Percentiles rank a stretch among this genome's conserved stretches.
Conservation (phyloP, 2,797 vertebrate genomes). For the Muscicapa comitata region DNA sequence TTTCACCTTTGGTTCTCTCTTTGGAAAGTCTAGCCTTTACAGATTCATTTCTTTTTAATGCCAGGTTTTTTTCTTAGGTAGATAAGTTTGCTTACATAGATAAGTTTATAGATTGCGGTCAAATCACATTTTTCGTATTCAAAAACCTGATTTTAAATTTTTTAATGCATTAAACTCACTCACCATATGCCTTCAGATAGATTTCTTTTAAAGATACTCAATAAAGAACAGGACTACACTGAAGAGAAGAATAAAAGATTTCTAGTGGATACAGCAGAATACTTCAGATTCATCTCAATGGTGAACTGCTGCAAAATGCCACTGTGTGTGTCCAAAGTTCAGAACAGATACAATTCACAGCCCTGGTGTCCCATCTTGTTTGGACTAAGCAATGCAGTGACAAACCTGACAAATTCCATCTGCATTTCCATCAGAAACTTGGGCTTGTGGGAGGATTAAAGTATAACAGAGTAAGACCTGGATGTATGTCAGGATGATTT, state of each 20-base stretch:
- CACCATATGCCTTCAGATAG: background rate
- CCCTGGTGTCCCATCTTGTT: background rate
- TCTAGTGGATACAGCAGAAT: background rate
- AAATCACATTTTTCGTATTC: background rate
- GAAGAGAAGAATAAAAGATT: background rate
- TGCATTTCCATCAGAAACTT: background rate
- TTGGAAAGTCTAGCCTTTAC: background rate
- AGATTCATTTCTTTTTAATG: background rate
- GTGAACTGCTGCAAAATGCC: background rate
- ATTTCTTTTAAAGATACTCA: background rate
- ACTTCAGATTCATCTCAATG: background rate
- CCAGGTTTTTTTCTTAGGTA: background rate
- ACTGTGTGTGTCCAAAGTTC: background rate
- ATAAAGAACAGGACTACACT: background rate
- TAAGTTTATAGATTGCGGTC: background rate
- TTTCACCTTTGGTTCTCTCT: background rate
- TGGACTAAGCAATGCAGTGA: fast-evolving
- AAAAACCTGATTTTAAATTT: background rate
- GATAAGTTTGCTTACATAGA: too few relatives aligned
- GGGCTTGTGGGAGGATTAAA: background rate
- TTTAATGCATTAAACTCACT: background rate
- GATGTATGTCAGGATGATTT: fast-evolving
- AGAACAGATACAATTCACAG: background rate
- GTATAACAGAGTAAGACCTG: background rate
- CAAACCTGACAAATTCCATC: background rate